phyloP scores from a whole-genome alignment of 37 sponge, comb jelly and placozoan species.

The Beroe ovata region DNA sequence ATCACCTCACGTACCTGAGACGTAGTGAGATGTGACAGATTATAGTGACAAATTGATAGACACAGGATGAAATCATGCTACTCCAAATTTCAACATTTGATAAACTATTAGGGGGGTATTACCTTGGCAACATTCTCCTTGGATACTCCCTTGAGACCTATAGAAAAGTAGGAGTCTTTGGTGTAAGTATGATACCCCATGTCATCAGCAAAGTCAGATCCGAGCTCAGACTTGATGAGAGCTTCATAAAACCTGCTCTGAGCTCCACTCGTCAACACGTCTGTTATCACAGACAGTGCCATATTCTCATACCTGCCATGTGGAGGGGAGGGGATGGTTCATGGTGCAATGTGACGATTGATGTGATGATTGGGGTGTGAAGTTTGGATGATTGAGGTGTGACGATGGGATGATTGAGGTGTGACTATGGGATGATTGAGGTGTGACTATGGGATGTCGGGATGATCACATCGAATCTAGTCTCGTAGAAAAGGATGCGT shows the following conservation, averaged over 20 bases:
- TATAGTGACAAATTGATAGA: background rate
- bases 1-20: conserved; percentile 4
- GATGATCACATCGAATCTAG: too few relatives aligned
- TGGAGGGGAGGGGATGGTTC: background rate
- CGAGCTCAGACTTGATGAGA: conserved; percentile 80
- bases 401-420: too few relatives aligned
- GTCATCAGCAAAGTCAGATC: conserved; percentile 79
- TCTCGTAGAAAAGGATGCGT: too few relatives aligned
- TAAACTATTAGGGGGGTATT: too few relatives aligned
- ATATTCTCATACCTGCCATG: conserved; percentile 18
- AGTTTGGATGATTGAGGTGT: too few relatives aligned
- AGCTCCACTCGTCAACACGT: conserved; percentile 77
- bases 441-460: too few relatives aligned
- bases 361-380: background rate
- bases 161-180: conserved; percentile 79
- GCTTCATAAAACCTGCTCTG: conserved; percentile 87
- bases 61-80: too few relatives aligned
- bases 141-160: conserved; percentile 80
- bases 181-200: conserved; percentile 77
- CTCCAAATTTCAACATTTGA: too few relatives aligned
- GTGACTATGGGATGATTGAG: too few relatives aligned
- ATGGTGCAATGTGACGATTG: background rate
- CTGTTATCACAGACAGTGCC: conserved; percentile 14
- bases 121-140: conserved; percentile 75
- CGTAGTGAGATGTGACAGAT: too few relatives aligned